Evolutionary conservation across 2,113 vertebrate species (phyloP).

Genomic region (Hippocampus mohnikei): DNA sequence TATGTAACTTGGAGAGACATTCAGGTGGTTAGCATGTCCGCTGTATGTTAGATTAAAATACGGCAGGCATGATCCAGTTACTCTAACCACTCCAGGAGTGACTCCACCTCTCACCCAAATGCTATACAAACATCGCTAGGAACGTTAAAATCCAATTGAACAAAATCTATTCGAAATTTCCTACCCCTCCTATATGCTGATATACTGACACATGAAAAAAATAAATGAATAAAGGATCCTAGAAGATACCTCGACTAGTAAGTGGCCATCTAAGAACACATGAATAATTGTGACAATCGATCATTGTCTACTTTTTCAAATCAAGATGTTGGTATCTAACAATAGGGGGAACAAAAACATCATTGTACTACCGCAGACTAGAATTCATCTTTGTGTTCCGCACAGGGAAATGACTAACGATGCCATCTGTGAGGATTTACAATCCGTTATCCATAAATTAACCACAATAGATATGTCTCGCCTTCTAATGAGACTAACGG

Average conservation of each 20-base stretch:
- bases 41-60: too few relatives aligned
- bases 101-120: background rate
- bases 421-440: constrained; percentile 20
- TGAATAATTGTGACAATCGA: constrained; percentile 11
- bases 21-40: background rate
- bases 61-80: too few relatives aligned
- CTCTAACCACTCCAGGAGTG: too few relatives aligned
- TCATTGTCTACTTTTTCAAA: constrained; percentile 18
- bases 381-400: constrained; percentile 18
- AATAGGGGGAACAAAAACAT: constrained; percentile 5
- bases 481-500: constrained; percentile 10
- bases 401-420: background rate
- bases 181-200: background rate
- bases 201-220: background rate
- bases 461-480: constrained; percentile 3
- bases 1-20: background rate
- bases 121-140: background rate
- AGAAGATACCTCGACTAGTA: constrained; percentile 9
- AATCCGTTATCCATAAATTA: constrained; percentile 21
- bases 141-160: background rate
- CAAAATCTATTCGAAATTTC: background rate
- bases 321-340: constrained; percentile 20
- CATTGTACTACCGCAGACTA: constrained; percentile 7
- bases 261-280: constrained; percentile 18
- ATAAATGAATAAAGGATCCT: background rate